Evolutionary conservation across 2,888 invertebrate genomes (phyloP).

Genomic region (Sarcophaga subvicina): DNA sequence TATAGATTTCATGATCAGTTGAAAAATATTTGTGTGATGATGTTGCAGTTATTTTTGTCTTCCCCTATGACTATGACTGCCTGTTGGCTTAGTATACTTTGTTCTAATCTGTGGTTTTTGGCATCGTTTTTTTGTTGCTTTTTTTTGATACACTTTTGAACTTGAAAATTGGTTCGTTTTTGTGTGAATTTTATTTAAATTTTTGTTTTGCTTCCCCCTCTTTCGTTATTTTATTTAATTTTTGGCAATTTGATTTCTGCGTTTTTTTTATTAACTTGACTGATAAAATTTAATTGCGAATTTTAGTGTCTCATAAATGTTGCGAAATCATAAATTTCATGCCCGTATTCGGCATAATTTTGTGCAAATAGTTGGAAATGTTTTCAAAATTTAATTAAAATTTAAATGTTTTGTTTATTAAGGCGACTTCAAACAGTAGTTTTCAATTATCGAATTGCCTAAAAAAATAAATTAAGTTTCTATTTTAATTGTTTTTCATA

Average conservation of each 20-base stretch:
- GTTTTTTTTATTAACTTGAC: background rate
- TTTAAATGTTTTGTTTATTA: too few species aligned
- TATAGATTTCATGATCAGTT: background rate
- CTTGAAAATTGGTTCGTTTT: conserved; percentile 40
- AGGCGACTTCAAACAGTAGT: too few species aligned
- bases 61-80: background rate
- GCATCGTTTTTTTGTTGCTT: background rate
- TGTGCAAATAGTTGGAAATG: background rate
- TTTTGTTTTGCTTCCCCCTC: background rate
- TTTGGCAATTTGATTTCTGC: conserved; percentile 7
- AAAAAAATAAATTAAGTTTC: too few species aligned
- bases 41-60: background rate
- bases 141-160: conserved; percentile 58
- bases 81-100: background rate
- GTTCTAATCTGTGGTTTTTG: background rate
- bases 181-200: background rate
- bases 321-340: conserved; percentile 36
- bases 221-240: conserved; percentile 7
- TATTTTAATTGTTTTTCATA: too few species aligned
- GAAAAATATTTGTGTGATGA: too few species aligned
- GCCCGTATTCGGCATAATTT: too few species aligned
- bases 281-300: conserved; percentile 52
- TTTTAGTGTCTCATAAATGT: conserved; percentile 37
- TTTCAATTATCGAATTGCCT: too few species aligned
- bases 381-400: background rate